Evolutionary conservation across 1,140 invertebrate genomes (phyloP), one percentile per base, ranked within the genome.

Genomic region (Tribolium castaneum): DNA sequence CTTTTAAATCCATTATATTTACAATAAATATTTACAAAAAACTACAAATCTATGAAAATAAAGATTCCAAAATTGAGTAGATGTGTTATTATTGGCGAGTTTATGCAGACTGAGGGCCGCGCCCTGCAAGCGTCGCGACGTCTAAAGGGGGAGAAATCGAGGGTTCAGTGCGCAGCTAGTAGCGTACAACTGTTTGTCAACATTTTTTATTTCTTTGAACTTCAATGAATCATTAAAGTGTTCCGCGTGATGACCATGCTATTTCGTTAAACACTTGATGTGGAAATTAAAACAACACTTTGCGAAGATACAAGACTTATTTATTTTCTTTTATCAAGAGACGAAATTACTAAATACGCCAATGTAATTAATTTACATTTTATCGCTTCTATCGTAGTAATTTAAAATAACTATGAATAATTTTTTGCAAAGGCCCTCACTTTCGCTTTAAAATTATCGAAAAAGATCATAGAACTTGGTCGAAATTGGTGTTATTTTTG

Each of bases 1-100:
- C 92, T 85, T 91, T 92, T 78, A 93, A 84, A 83, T 91, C 91
- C 91, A 93, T 93, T 16, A 45, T 77, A 13, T 70, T 35, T 70
- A 45, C 10, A 70, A 73, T 10, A 52, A 25, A 73, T 50, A 73
- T 66, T 25, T 66, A 35, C 35, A 66, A 66, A 66, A 66, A 30
- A 66, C 16, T 39, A 66, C 39, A 12, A 14, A 13, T 12, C 3
- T 70, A 50, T 9, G 35, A 70, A 45, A 70, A 49, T 70, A 52
- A 7, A 73, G 12, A 13, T 66, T 35, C 30, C 34, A 66, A 35
- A 35, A 66, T 66, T 12, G 2, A 13, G 4, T 13, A 35, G 59
- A 66, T 66, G 59, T 66, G 59, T 66, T 34, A 12, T 66, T 35
- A 14, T n/a, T 35, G 25, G 30, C 13, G 6, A 66, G 59, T 39